These are phyloP conservation scores for Pterobdella sp. DNA, from an alignment of 2,888 invertebrate genomes.

Conservation along the genomic window DNA sequence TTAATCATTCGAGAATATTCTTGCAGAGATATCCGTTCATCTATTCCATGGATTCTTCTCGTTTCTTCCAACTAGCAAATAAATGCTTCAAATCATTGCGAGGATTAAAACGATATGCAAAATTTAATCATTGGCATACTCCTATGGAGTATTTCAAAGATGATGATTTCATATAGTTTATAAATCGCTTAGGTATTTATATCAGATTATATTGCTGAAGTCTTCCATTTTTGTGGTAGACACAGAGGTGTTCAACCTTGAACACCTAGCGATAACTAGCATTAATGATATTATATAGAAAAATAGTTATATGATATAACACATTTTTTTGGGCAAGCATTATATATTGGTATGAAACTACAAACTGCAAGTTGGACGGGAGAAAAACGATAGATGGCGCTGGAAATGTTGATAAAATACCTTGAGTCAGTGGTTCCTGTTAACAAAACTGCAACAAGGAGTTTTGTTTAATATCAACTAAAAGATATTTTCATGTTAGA, in stretches of 20 bases:
- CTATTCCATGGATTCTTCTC: constrained; percentile 53
- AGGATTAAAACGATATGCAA: too few relatives aligned
- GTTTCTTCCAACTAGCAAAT: constrained; percentile 43
- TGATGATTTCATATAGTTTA: too few relatives aligned
- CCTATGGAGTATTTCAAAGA: too few relatives aligned
- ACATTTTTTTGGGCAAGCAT: background rate
- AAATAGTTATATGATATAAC: background rate
- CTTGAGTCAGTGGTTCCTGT: constrained; percentile 54
- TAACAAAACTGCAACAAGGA: constrained; percentile 42
- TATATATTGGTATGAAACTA: too few relatives aligned
- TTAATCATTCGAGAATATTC: constrained; percentile 53
- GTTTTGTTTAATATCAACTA: background rate
- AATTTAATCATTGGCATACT: too few relatives aligned
- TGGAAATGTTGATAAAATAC: constrained; percentile 51
- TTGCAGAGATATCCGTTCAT: constrained; percentile 53
- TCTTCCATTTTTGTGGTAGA: too few relatives aligned
- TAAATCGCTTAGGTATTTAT: too few relatives aligned
- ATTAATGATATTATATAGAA: background rate
- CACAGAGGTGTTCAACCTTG: too few relatives aligned
- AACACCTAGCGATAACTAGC: too few relatives aligned
- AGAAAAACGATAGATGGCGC: constrained; percentile 53
- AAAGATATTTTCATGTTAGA: background rate
- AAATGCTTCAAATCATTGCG: too few relatives aligned
- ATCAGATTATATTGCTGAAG: too few relatives aligned
- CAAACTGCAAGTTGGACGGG: constrained; percentile 44